A percentile compares a stretch with the other conserved stretches of the same genome.
Conservation (phyloP, 2,888 invertebrate species). For the Listrodromus nycthemerus region DNA sequence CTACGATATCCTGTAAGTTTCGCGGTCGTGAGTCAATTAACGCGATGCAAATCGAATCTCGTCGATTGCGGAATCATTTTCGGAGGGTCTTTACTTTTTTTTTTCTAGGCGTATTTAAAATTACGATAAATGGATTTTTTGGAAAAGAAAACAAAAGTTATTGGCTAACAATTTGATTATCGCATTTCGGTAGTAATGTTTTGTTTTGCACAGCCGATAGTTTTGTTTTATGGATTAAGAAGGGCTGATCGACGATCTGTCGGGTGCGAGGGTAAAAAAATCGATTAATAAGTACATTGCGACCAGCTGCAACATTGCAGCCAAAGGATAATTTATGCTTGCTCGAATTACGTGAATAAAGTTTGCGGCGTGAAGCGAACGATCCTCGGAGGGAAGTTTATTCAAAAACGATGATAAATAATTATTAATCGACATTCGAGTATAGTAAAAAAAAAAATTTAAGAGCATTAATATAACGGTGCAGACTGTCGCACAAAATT, state of each 20-base stretch:
- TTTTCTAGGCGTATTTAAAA: not conserved
- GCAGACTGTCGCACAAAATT: constrained; percentile 61
- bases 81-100: constrained; percentile 9
- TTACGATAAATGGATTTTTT: constrained; percentile 3
- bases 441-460: constrained; percentile 37
- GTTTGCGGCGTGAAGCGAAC: not conserved
- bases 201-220: not conserved
- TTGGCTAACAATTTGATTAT: not conserved
- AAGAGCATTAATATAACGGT: constrained; percentile 45
- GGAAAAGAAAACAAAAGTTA: constrained; percentile 3
- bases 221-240: not conserved
- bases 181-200: not conserved
- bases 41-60: constrained; percentile 19
- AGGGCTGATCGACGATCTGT: constrained; percentile 8
- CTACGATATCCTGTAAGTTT: constrained; percentile 38
- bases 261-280: constrained; percentile 10
- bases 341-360: constrained; percentile 30
- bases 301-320: constrained; percentile 52
- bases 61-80: constrained; percentile 17
- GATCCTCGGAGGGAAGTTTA: constrained; percentile 31
- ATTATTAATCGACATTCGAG: constrained; percentile 51
- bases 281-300: constrained; percentile 49
- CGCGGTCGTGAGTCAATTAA: constrained; percentile 51
- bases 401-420: constrained; percentile 49
- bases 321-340: constrained; percentile 48